Evolutionary conservation across 2,888 invertebrate species (phyloP).

Genomic region (Molorchus minor): DNA sequence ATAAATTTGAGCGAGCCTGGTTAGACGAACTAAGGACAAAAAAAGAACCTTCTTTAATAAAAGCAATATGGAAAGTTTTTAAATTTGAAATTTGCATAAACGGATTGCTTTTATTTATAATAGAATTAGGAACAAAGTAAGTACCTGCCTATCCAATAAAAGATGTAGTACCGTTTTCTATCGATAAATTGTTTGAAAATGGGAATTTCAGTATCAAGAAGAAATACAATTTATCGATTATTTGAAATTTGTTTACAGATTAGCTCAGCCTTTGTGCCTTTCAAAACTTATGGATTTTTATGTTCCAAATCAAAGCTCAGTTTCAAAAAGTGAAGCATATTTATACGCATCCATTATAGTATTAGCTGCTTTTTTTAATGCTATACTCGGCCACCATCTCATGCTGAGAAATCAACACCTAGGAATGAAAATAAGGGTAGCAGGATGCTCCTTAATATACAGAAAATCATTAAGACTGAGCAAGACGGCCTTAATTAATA

Average conservation of each 20-base stretch:
- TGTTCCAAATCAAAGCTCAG: constrained; percentile 17
- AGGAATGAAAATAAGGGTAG: constrained; percentile 34
- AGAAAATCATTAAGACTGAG: constrained; percentile 34
- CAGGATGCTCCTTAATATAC: constrained; percentile 31
- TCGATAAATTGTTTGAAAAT: background rate
- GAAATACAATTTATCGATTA: too few species aligned
- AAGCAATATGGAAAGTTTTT: constrained; percentile 22
- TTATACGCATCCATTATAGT: constrained; percentile 30
- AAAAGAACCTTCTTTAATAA: constrained; percentile 12
- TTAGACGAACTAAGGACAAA: background rate
- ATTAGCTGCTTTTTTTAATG: constrained; percentile 9
- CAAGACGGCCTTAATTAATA: constrained; percentile 19
- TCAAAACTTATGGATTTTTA: constrained; percentile 19
- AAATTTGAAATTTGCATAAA: constrained; percentile 9
- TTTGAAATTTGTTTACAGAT: constrained; percentile 14
- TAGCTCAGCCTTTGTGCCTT: constrained; percentile 20
- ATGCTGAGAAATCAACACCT: constrained; percentile 26
- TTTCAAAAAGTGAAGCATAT: constrained; percentile 24
- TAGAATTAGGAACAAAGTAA: constrained; percentile 26
- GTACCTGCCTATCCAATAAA: background rate
- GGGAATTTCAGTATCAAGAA: too few species aligned
- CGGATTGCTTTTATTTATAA: constrained; percentile 14
- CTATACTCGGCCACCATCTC: constrained; percentile 62
- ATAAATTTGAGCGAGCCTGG: constrained; percentile 25
- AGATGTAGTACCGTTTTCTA: background rate